Evolutionary conservation across 2,797 vertebrate genomes (phyloP), one percentile per base, ranked within the genome.

Genomic region (Philypnodon macrostomus): DNA sequence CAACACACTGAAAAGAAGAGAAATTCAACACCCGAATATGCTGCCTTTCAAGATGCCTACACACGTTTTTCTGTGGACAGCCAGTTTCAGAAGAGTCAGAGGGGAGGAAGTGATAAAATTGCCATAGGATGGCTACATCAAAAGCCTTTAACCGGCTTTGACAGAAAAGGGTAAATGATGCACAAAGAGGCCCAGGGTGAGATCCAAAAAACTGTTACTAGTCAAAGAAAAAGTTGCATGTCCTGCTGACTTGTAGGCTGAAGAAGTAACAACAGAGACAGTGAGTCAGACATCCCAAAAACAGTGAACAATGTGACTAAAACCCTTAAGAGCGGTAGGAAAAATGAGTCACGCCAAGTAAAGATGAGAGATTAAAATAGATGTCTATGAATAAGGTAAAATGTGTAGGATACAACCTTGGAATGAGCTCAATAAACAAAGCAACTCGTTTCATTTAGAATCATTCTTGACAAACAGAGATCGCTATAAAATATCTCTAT

Each of bases 21-120:
- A 59, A 80, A 81, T 52, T 62, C 71, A 53, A 77, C 71, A 85
- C 85, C 77, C 84, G 58, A 67, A 75, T 57, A 77, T 79, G 59
- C 51, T 61, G 40, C 57, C 66, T 67, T 73, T 85, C 60, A 77
- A 56, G 37, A 58, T 15, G 23, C 53, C n/a, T 42, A 48, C 73
- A 63, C 65, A 63, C 14, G 54, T 60, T 69, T 78, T 80, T 55
- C 74, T 80, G 77, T 77, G 71, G 65, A 55, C 55, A 47, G 60
- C 31, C 52, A 10, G 48, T 61, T 63, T 64, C 57, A 58, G 50
- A 60, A 5, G 38, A 71, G 64, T 75, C 69, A 74, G 35, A 46
- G 29, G 62, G 36, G 36, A 70, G 81, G 76, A 73, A 76, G 74
- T 61, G 67, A 82, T 82, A 63, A 75, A 74, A 66, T 58, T 69